Conservation (phyloP, 2,888 invertebrate genomes). For the Gryllus longicercus region DNA sequence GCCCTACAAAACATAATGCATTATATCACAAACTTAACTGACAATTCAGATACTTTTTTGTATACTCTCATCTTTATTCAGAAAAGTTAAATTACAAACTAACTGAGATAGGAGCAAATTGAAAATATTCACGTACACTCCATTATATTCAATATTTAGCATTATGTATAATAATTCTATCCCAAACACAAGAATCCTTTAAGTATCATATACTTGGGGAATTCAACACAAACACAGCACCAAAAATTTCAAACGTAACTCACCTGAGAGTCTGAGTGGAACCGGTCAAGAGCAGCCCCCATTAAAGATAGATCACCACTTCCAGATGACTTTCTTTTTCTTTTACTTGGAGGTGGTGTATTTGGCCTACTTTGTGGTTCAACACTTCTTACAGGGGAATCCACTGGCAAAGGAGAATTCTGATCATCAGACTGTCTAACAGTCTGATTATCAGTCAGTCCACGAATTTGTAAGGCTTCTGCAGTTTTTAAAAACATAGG, state of each 20-base stretch:
- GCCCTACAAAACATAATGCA: too few relatives aligned
- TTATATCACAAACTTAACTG: too few relatives aligned
- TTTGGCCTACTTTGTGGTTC: constrained; percentile 44
- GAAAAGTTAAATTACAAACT: too few relatives aligned
- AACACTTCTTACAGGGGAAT: constrained; percentile 45
- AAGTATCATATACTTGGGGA: too few relatives aligned
- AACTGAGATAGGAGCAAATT: too few relatives aligned
- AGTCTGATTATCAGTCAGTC: constrained; percentile 81
- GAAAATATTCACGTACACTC: too few relatives aligned
- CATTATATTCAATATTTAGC: too few relatives aligned
- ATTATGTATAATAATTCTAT: too few relatives aligned
- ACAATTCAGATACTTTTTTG: too few relatives aligned
- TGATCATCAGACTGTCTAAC: constrained; percentile 48
- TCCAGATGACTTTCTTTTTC: constrained; percentile 63
- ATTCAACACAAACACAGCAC: too few relatives aligned
- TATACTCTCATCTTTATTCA: too few relatives aligned
- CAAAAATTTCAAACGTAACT: constrained; percentile 36
- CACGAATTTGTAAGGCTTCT: constrained; percentile 85
- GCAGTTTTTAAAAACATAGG: constrained; percentile 89
- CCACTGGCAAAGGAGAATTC: constrained; percentile 44
- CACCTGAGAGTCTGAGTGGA: constrained; percentile 66
- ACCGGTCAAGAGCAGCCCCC: constrained; percentile 62
- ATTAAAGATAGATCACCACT: constrained; percentile 64
- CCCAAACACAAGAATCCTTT: too few relatives aligned
- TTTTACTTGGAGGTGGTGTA: constrained; percentile 53